Percentiles rank a stretch among this genome's conserved stretches.
phyloP scores from a whole-genome alignment of 1,140 invertebrate species.

The Temnothorax curvispinosus region DNA sequence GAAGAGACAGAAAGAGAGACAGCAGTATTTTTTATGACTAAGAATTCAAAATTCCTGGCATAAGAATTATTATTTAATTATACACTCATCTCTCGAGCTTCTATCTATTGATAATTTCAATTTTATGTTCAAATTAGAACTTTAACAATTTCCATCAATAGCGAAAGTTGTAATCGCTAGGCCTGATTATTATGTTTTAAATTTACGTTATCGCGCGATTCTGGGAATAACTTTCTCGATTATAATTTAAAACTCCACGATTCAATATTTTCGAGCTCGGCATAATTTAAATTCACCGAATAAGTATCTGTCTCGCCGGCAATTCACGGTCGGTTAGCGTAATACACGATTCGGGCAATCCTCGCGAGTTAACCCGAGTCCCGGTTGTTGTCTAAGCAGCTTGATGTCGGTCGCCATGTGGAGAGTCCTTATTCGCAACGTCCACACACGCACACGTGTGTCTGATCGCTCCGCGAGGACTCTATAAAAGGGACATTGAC shows the following conservation, averaged over 20 bases:
- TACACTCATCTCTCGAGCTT: background rate
- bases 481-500: slow-evolving; percentile 52
- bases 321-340: background rate
- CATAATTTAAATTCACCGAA: slow-evolving; percentile 3
- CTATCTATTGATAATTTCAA: background rate
- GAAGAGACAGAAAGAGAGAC: no score
- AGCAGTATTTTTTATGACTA: background rate
- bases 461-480: background rate
- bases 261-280: background rate
- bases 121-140: background rate
- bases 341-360: slow-evolving; percentile 7
- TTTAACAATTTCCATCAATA: background rate
- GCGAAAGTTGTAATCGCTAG: background rate
- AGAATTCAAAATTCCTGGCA: background rate
- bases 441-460: slow-evolving; percentile 23
- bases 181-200: background rate
- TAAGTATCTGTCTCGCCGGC: background rate
- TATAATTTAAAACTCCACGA: background rate
- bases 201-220: background rate
- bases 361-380: slow-evolving; percentile 37
- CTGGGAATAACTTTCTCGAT: background rate
- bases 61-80: slow-evolving; percentile 9
- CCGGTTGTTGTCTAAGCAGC: slow-evolving; percentile 70
- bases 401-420: slow-evolving; percentile 64
- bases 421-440: slow-evolving; percentile 19